A percentile compares a stretch with the other conserved stretches of the same genome.
Conservation (phyloP, 1,140 invertebrate species). For the Galendromus occidentalis region DNA sequence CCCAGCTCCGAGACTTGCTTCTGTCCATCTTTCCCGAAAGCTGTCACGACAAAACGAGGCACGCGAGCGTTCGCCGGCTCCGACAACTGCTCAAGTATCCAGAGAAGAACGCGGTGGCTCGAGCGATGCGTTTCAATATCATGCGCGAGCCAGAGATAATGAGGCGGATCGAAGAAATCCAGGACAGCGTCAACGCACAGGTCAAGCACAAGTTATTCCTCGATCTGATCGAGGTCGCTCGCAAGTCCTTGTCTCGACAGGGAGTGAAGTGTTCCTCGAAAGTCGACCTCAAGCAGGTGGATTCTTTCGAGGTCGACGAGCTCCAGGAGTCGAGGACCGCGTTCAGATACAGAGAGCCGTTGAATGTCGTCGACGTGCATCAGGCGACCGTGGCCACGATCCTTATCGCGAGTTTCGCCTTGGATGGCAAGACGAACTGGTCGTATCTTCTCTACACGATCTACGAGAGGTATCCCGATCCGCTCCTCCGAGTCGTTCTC, state of each 20-base stretch:
- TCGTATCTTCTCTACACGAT: slow-evolving; percentile 45
- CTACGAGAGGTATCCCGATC: slow-evolving; percentile 46
- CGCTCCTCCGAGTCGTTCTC: slow-evolving; percentile 36
- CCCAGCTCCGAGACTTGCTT: slow-evolving; percentile 39
- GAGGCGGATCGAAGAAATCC: not conserved
- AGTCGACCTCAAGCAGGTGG: slow-evolving; percentile 13
- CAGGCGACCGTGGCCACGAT: slow-evolving; percentile 22
- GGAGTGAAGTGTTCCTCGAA: slow-evolving; percentile 18
- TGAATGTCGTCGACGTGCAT: slow-evolving; percentile 25
- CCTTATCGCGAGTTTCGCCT: slow-evolving; percentile 29
- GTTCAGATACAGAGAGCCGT: slow-evolving; percentile 14
- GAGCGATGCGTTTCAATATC: slow-evolving; percentile 10
- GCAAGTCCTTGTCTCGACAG: slow-evolving; percentile 10
- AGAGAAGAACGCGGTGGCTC: slow-evolving; percentile 18
- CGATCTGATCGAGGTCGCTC: not conserved
- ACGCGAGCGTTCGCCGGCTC: slow-evolving; percentile 43
- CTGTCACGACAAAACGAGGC: slow-evolving; percentile 44
- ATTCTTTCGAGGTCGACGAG: slow-evolving; percentile 15
- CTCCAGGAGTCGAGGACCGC: not conserved
- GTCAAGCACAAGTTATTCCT: not conserved
- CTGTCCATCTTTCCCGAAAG: slow-evolving; percentile 31
- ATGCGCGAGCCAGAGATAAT: not conserved
- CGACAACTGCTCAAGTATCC: slow-evolving; percentile 40
- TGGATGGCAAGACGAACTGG: slow-evolving; percentile 38
- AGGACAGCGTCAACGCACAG: not conserved